A percentile compares a stretch with the other conserved stretches of the same genome.
Conservation (phyloP, 2,797 vertebrate species). For the Poecilia velifera region DNA sequence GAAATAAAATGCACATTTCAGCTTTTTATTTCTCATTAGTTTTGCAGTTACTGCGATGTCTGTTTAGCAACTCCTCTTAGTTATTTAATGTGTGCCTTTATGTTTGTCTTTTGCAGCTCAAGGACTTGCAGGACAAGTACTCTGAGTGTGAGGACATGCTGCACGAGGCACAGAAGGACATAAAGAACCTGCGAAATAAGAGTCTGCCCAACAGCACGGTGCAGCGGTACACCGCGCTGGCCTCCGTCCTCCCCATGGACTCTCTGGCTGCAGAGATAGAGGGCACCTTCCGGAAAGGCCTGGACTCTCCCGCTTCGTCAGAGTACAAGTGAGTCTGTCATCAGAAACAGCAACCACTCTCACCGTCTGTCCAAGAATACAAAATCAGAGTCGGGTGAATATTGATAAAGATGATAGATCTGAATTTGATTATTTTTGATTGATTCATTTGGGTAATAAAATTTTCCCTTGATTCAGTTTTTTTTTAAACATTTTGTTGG, state of each 20-base stretch:
- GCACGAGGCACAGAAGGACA: conserved; percentile 85
- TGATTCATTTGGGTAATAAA: background rate
- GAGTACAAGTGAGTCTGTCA: conserved; percentile 83
- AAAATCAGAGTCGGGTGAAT: background rate
- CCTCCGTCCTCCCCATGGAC: conserved; percentile 87
- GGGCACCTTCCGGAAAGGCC: conserved; percentile 86
- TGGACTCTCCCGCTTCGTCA: conserved; percentile 81
- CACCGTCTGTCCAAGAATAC: background rate
- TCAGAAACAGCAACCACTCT: too few species aligned
- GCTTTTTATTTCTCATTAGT: background rate
- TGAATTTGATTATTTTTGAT: background rate
- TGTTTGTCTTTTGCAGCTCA: conserved; percentile 75
- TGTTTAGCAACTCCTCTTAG: background rate
- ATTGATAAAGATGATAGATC: background rate
- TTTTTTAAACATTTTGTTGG: background rate
- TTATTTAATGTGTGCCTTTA: background rate
- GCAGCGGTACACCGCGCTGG: conserved; percentile 82
- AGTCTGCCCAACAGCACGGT: conserved; percentile 86
- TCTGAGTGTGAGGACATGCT: conserved; percentile 86
- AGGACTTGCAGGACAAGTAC: conserved; percentile 87
- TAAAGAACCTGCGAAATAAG: conserved; percentile 86
- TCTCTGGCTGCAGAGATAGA: conserved; percentile 91
- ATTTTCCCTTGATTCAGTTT: background rate
- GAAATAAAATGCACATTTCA: background rate
- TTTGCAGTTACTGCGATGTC: background rate